phyloP scores from a whole-genome alignment of 1,140 invertebrate genomes.

The Aplysia californica region DNA sequence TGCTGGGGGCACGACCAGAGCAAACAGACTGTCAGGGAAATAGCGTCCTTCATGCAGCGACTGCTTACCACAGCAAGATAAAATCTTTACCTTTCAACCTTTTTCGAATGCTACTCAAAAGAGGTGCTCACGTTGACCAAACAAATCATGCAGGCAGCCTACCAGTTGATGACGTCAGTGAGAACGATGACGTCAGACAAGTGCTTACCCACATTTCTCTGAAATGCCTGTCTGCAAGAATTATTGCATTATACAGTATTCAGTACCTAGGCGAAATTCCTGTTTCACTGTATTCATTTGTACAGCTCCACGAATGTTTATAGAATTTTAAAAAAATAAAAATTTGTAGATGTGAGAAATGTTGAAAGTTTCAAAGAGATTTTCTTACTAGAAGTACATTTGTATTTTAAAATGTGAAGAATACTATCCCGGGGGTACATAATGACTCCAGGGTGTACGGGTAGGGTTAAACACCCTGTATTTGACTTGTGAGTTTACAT shows the following conservation, averaged over 20 bases:
- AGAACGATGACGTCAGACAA: neutral
- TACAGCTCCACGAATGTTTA: neutral
- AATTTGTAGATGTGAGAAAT: too few species aligned
- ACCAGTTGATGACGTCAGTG: constrained; percentile 4
- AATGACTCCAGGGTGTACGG: too few species aligned
- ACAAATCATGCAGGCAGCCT: neutral
- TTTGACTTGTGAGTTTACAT: too few species aligned
- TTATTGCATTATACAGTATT: neutral
- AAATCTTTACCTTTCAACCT: neutral
- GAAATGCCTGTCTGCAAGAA: neutral
- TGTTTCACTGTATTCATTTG: constrained; percentile 1
- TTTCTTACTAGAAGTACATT: too few species aligned
- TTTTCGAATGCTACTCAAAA: neutral
- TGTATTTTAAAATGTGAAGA: too few species aligned
- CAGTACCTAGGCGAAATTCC: constrained; percentile 1
- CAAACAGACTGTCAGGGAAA: neutral
- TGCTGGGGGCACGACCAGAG: constrained; percentile 7
- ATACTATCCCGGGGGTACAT: too few species aligned
- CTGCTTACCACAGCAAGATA: neutral
- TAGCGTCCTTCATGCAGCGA: neutral
- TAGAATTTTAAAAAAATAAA: neutral
- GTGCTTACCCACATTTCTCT: neutral
- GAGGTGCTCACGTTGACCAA: constrained; percentile 1
- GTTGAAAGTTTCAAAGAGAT: too few species aligned
- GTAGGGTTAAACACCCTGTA: too few species aligned